Base-by-base conservation (phyloP, 2,888 invertebrate species). In the Dasysyrphus albostriatus region DNA sequence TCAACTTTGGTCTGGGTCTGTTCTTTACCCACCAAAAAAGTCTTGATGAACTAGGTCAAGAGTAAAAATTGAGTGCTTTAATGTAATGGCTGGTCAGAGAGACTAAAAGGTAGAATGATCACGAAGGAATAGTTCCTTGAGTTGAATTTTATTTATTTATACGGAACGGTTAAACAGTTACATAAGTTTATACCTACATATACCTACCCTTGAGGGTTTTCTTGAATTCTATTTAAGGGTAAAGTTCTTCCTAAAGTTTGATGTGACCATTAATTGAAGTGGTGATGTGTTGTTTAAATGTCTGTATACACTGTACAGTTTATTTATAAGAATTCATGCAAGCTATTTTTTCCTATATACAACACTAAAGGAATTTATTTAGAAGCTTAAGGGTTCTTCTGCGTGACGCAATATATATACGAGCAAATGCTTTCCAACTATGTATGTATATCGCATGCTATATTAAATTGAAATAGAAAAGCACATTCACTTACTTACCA, bases 231-330 rank as follows among this genome's bases (percentile, higher is more conserved):
- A n/a, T 19, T n/a, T 61, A 8, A 24, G 61, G 56, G 47, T 56
- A 70, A 49, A 39, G 63, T 47, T 39, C 19, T 32, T 49, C 14
- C 16, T 16, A 34, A 49, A 56, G 65, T 37, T 74, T 79, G 69
- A 84, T 84, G 72, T 72, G 81, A 76, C 74, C 80, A 76, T 76
- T 80, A 84, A 84, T 76, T 76, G 75, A 75, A 76, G 84, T 84
- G 75, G 76, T 59, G 72, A 59, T 67, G 75, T 67, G 67, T 67
- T 80, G 70, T 65, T 80, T 59, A 72, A 75, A 80, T 80, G 70
- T 75, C 58, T 74, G 65, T 61, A 61, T 24, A 24, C 24, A 24
- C 24, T 24, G 24, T 24, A 24, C 24, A 24, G 24, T 24, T 61
- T 42, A 42, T 61, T 42, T 61, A 42, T 19, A 42, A 14, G 24